Conservation (phyloP, 2,797 vertebrate species). For the Florisuga fusca region DNA sequence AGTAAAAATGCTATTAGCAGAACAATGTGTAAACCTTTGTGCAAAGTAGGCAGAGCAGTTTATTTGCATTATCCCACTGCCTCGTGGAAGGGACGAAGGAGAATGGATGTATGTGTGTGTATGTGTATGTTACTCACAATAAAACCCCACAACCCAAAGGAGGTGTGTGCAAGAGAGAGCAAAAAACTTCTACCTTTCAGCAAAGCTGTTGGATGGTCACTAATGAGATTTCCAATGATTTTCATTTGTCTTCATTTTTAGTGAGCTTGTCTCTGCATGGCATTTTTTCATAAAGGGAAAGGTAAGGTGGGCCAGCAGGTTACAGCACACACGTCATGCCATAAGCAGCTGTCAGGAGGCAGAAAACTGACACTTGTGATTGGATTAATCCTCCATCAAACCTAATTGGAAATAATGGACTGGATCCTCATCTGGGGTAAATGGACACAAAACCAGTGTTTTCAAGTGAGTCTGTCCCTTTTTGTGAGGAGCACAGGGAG, state of each 20-base stretch:
- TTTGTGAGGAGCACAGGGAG: fast-evolving
- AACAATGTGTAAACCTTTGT: constrained; percentile 8
- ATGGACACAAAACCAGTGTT: neutral
- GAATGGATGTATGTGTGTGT: neutral
- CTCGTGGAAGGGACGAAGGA: neutral
- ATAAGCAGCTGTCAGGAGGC: constrained; percentile 27
- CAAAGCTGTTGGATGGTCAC: neutral
- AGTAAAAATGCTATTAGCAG: neutral
- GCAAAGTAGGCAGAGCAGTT: neutral
- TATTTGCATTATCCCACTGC: neutral
- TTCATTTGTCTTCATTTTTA: constrained; percentile 61
- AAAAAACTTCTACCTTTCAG: neutral
- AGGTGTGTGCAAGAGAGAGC: neutral
- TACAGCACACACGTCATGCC: fast-evolving
- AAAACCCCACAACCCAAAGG: neutral
- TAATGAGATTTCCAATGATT: constrained; percentile 58
- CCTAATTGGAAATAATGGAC: constrained; percentile 52
- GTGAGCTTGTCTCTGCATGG: neutral
- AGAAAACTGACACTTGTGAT: constrained; percentile 9
- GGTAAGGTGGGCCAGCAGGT: constrained; percentile 21
- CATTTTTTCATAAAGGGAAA: constrained; percentile 4
- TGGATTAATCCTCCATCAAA: constrained; percentile 42
- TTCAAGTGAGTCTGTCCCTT: neutral
- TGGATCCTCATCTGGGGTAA: constrained; percentile 8
- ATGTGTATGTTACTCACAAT: neutral